Evolutionary conservation across 2,888 invertebrate species (phyloP), one percentile per base, ranked within the genome.

Genomic region (Drosophila neutralis): DNA sequence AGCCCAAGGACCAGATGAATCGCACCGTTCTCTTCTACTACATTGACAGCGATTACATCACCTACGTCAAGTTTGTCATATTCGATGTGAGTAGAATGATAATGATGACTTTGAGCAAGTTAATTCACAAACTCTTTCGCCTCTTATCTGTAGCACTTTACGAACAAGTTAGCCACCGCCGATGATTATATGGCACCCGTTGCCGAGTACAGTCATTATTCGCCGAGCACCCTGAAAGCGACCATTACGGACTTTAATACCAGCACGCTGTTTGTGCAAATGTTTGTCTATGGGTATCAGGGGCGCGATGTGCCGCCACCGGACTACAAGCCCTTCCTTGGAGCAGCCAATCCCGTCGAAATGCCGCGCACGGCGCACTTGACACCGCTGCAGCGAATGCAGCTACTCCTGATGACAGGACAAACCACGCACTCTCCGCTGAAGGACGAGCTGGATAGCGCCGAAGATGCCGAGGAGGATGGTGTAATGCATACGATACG

Each of bases 241-340:
- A 76, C 82, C 27, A 83, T 92, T 38, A 87, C 88, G 38, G 91
- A 91, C 69, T 80, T 68, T 18, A 77, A 90, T 36, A 81, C 84
- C 4, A 85, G 64, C 29, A 82, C 78, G 49, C 63, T 92, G 33
- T 91, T 90, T 73, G 92, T 89, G 27, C 84, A 91, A 78, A 91
- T 92, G 87, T 86, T 85, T 58, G 53, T 92, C 52, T 92, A 91
- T 75, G 92, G 92, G n/a, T 92, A 85, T 62, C 68, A 68, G 36
- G 86, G 88, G 10, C 65, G 67, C 11, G 78, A 83, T 21, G 68
- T 73, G 45, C 89, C 91, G 11, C 57, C 72, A 33, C 62, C 59
- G 0, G 10, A n/a, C 31, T 92, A 86, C 35, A 76, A 66, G 33
- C 82, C 91, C 29, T 91, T 86, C 59, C 63, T 91, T 35, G 29